A percentile compares a stretch with the other conserved stretches of the same genome.
phyloP scores from a whole-genome alignment of 2,797 vertebrate species.

The Neoniphon sammara region DNA sequence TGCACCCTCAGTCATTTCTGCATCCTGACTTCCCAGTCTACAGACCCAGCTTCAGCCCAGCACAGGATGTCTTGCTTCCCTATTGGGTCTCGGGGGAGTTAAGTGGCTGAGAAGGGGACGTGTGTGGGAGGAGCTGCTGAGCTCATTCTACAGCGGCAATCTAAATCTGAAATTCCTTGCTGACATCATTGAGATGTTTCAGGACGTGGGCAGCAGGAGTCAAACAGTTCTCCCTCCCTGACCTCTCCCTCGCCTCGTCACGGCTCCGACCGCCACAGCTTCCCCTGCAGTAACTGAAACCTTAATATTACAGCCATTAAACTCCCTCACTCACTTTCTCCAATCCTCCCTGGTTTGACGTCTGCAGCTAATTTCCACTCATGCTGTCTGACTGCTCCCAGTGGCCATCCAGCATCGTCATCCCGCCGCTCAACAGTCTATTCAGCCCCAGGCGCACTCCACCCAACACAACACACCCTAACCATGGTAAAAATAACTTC shows the following conservation, averaged over 20 bases:
- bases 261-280: conserved; percentile 15
- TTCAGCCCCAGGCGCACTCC: conserved; percentile 37
- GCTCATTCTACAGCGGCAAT: conserved; percentile 38
- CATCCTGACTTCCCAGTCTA: conserved; percentile 19
- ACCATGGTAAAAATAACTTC: conserved; percentile 71
- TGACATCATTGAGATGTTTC: conserved; percentile 51
- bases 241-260: conserved; percentile 39
- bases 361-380: conserved; percentile 22
- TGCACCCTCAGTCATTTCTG: conserved; percentile 6
- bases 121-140: conserved; percentile 60
- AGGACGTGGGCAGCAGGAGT: conserved; percentile 22
- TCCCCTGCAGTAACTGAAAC: conserved; percentile 31
- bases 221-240: conserved; percentile 24
- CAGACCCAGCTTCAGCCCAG: conserved; percentile 25
- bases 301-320: conserved; percentile 31
- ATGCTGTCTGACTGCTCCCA: background rate
- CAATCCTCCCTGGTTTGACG: conserved; percentile 22
- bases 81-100: conserved; percentile 4
- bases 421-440: conserved; percentile 11
- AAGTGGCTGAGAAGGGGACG: conserved; percentile 29
- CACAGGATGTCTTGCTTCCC: conserved; percentile 23
- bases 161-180: conserved; percentile 38
- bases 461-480: conserved; percentile 65
- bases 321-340: conserved; percentile 37
- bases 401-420: conserved; percentile 25